A percentile compares a stretch with the other conserved stretches of the same genome.
phyloP scores from a whole-genome alignment of 2,888 invertebrate genomes.

The Himalopsyche tibetana region DNA sequence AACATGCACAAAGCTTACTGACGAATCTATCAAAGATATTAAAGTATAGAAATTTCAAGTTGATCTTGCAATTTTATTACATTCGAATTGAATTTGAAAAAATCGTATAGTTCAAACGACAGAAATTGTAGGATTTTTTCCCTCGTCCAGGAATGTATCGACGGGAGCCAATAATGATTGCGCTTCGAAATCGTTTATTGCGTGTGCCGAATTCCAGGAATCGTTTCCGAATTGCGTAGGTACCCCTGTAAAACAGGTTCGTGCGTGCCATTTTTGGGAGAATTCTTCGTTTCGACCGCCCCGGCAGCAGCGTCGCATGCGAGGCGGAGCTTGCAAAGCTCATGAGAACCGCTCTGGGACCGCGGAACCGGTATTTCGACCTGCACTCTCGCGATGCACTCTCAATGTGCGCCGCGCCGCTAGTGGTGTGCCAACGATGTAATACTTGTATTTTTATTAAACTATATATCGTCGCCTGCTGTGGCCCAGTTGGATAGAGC shows the following conservation, averaged over 20 bases:
- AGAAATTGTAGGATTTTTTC: too few species aligned
- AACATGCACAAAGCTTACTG: too few species aligned
- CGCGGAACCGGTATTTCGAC: slow-evolving; percentile 53
- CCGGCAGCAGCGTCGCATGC: background rate
- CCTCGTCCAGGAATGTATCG: too few species aligned
- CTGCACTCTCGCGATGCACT: background rate
- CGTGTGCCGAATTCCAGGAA: background rate
- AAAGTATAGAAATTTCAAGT: too few species aligned
- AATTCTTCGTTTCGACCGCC: slow-evolving; percentile 45
- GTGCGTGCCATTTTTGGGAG: slow-evolving; percentile 50
- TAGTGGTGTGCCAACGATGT: background rate
- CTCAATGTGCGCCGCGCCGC: background rate
- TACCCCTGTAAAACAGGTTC: slow-evolving; percentile 44
- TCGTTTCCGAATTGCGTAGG: slow-evolving; percentile 1
- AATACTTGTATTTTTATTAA: background rate
- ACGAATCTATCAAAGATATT: too few species aligned
- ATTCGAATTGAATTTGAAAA: too few species aligned
- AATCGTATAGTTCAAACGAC: too few species aligned
- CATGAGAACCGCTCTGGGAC: slow-evolving; percentile 51
- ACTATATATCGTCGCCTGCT: too few species aligned
- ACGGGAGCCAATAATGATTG: too few species aligned
- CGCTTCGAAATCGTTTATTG: too few species aligned
- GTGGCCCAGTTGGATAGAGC: too few species aligned
- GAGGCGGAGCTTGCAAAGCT: background rate
- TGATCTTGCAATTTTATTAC: too few species aligned